A percentile compares a stretch with the other conserved stretches of the same genome.
Evolutionary conservation across 37 sponge, comb jelly and placozoan species (phyloP).

Genomic region (Aphrocallistes beatrix): DNA sequence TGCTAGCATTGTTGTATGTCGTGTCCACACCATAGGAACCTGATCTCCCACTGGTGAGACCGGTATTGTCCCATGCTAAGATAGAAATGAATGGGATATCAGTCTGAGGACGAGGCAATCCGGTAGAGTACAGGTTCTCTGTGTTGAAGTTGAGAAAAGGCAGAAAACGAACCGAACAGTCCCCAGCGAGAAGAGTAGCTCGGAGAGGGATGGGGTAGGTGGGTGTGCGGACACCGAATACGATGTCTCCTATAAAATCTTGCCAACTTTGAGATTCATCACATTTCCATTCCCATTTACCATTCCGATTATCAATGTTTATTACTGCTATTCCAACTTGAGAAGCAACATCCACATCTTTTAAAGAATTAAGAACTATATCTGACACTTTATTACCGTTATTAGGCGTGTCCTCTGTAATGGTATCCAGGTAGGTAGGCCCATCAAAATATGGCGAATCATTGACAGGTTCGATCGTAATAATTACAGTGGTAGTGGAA

Average conservation of each 20-base stretch:
- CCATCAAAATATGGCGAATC: conserved; percentile 53
- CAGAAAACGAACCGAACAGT: conserved; percentile 57
- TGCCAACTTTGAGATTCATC: conserved; percentile 31
- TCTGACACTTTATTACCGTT: conserved; percentile 51
- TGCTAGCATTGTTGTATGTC: conserved; percentile 60
- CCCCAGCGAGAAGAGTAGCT: conserved; percentile 58
- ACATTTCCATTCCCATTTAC: conserved; percentile 71
- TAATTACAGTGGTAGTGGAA: conserved; percentile 28
- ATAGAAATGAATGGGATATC: conserved; percentile 52
- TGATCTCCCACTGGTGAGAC: conserved; percentile 32
- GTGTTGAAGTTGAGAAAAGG: conserved; percentile 71
- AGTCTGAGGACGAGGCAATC: conserved; percentile 29
- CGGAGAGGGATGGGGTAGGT: conserved; percentile 43
- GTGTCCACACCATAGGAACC: conserved; percentile 65
- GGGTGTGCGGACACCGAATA: conserved; percentile 50
- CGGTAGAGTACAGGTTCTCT: conserved; percentile 30
- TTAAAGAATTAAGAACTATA: conserved; percentile 37
- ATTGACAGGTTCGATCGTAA: conserved; percentile 63
- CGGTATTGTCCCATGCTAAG: conserved; percentile 78
- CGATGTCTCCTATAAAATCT: conserved; percentile 62
- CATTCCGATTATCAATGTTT: conserved; percentile 60
- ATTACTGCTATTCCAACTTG: conserved; percentile 63
- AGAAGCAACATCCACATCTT: conserved; percentile 47
- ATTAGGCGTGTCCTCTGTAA: conserved; percentile 59
- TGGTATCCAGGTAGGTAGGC: conserved; percentile 22